Evolutionary conservation across 2,888 invertebrate species (phyloP).

Genomic region (Gastracanthus pulcherrimus): DNA sequence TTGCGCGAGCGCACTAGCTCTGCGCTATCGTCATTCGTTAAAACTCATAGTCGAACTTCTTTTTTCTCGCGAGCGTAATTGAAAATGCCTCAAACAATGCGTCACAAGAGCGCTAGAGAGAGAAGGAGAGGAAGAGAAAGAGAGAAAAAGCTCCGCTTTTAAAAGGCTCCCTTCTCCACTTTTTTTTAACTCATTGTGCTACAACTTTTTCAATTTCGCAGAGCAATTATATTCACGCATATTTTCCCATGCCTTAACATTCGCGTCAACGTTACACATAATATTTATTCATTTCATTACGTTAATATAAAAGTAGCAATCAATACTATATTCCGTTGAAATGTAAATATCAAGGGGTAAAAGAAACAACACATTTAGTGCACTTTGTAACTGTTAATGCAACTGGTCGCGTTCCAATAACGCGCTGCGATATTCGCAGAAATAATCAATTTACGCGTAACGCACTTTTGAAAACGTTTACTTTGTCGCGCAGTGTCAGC

Average conservation of each 20-base stretch:
- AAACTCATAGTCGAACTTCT: conserved; percentile 16
- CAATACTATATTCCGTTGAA: no score
- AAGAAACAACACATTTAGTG: no score
- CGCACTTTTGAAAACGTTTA: background rate
- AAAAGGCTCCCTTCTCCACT: background rate
- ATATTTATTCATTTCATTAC: no score
- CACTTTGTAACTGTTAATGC: no score
- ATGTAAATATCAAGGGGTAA: no score
- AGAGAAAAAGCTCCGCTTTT: background rate
- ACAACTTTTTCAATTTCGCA: conserved; percentile 37
- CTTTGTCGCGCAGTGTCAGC: background rate
- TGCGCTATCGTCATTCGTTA: conserved; percentile 36
- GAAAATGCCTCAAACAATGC: conserved; percentile 43
- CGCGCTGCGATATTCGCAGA: background rate
- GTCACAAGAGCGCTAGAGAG: background rate
- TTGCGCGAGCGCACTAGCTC: background rate
- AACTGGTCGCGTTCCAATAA: background rate
- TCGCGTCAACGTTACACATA: background rate
- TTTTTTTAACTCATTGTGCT: background rate
- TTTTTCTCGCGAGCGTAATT: conserved; percentile 38
- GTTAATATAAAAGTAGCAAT: no score
- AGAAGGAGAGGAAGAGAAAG: background rate
- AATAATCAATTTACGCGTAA: background rate
- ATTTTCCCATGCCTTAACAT: background rate
- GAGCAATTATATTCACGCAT: background rate